Base-by-base conservation (phyloP, 1,140 invertebrate species). In the Neodiprion pinetum region DNA sequence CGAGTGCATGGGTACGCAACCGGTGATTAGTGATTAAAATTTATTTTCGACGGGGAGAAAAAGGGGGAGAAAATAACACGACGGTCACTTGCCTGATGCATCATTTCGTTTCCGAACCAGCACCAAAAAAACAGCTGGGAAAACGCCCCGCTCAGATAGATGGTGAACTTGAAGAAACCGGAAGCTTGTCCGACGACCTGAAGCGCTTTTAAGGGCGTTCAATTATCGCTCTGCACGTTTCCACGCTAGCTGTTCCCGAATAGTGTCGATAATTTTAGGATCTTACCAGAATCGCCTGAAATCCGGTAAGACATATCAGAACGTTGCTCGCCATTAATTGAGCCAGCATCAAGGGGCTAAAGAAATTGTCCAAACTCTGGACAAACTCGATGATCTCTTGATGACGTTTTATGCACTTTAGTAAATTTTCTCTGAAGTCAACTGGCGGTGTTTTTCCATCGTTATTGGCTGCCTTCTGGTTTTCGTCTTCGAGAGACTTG, bases 251-350 rank as follows among this genome's bases (percentile, higher is more conserved):
- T 21, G 61, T 14, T n/a, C 21, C 21, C 61, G 61, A 21, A 66
- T 40, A 40, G 28, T 40, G 2, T 5, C 28, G 28, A 40, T 40
- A 40, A 40, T 40, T 40, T 40, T 2, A 61, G 11, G 53, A 61
- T 76, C 80, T 81, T 75, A 84, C 82, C 76, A 80, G 74, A 12
- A 77, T 49, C 14, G 76, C 78, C 70, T 84, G 83, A 73, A 83
- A 84, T 69, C 82, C 77, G 14, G 78, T 78, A 50, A 84, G 76
- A 67, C 82, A 83, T 77, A 84, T 84, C 67, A 84, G 82, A 65
- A 74, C 76, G 11, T 74, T 79, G 49, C 83, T 84, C 12, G 78
- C 80, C 10, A 79, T 67, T 72, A 84, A 76, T 70, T 83, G 83
- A 65, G 80, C 67, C 67, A 83, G 78, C 80, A 80, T 79, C 23